Conservation (phyloP, 2,888 invertebrate genomes). For the Caenorhabditis wallacei region DNA sequence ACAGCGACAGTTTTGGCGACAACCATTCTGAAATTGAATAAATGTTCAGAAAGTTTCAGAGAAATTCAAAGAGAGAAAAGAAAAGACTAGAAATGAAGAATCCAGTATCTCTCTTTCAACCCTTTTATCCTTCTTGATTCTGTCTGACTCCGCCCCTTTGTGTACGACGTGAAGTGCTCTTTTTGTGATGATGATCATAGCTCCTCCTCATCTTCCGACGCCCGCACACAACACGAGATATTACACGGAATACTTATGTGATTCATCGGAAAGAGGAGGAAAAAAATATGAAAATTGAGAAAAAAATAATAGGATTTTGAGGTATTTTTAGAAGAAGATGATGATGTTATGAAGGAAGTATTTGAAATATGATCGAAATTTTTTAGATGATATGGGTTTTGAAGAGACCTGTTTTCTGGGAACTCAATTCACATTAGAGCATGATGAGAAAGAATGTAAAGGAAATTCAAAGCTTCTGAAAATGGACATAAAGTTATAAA, state of each 20-base stretch:
- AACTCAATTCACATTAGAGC: no score
- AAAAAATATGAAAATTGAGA: no score
- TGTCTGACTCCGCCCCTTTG: conserved; percentile 41
- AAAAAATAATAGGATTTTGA: conserved; percentile 37
- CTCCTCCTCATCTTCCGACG: conserved; percentile 25
- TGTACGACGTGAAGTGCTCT: conserved; percentile 40
- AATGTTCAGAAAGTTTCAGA: neutral
- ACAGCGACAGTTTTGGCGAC: conserved; percentile 52
- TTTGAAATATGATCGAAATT: neutral
- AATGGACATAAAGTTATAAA: no score
- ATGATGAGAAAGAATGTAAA: no score
- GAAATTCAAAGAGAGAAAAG: conserved; percentile 1
- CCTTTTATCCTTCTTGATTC: conserved; percentile 29
- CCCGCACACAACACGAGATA: conserved; percentile 48
- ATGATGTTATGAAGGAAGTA: neutral
- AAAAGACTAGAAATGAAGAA: neutral
- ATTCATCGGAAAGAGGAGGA: conserved; percentile 24
- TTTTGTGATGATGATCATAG: conserved; percentile 30
- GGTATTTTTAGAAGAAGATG: conserved; percentile 27
- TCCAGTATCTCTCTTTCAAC: neutral
- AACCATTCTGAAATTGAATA: conserved; percentile 32
- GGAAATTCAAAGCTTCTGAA: no score
- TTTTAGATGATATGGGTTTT: no score
- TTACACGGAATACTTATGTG: conserved; percentile 39
- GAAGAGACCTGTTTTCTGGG: no score